Percentiles rank a stretch among this genome's conserved stretches.
Conservation (phyloP, 1,140 invertebrate species). For the Sarcophaga bullata region DNA sequence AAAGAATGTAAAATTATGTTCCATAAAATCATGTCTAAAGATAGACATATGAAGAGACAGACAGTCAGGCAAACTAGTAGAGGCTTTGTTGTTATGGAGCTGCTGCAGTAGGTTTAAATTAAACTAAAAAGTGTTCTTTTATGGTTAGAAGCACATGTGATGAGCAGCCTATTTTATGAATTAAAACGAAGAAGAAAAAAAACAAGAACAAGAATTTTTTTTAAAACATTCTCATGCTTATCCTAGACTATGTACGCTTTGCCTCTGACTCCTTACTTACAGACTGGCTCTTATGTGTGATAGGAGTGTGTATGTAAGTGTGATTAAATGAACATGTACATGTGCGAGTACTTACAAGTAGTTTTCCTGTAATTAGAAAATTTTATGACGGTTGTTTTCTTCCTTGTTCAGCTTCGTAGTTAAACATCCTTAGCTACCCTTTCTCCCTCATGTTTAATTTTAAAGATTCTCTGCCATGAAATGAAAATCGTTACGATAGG, state of each 20-base stretch:
- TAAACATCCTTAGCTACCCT: neutral
- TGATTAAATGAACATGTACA: neutral
- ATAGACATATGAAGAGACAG: neutral
- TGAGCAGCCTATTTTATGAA: slow-evolving; percentile 14
- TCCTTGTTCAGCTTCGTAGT: slow-evolving; percentile 26
- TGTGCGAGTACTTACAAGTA: slow-evolving; percentile 20
- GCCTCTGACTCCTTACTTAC: neutral
- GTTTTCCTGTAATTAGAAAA: slow-evolving; percentile 38
- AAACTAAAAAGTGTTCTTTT: neutral
- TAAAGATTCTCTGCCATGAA: neutral
- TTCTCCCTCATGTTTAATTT: neutral
- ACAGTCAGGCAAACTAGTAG: neutral
- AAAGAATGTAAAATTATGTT: slow-evolving; percentile 19
- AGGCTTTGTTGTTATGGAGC: too few species aligned
- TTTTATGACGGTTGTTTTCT: slow-evolving; percentile 17
- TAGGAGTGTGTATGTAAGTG: neutral
- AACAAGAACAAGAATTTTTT: neutral
- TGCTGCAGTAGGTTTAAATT: neutral
- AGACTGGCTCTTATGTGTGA: neutral
- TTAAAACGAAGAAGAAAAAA: too few species aligned
- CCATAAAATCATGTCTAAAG: neutral
- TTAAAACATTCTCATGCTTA: neutral
- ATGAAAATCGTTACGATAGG: slow-evolving; percentile 4
- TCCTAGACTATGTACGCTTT: neutral
- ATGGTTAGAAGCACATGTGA: slow-evolving; percentile 5